Conservation (phyloP, 2,113 vertebrate species). For the Gymnorhina tibicen region DNA sequence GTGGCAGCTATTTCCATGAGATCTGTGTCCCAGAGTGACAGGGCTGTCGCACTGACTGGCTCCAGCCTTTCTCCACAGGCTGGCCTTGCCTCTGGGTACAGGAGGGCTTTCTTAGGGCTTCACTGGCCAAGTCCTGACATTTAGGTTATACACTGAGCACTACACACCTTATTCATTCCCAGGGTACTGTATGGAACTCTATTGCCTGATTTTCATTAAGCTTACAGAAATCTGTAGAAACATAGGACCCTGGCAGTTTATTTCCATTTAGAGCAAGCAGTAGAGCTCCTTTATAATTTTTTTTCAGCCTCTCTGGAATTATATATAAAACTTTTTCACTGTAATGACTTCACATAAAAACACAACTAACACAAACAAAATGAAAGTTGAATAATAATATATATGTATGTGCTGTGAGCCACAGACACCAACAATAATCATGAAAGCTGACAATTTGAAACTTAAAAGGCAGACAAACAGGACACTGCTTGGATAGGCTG, state of each 20-base stretch:
- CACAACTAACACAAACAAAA: not conserved
- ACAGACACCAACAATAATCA: not conserved
- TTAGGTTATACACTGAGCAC: not conserved
- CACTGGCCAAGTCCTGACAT: not conserved
- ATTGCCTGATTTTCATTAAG: not conserved
- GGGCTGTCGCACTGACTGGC: accelerated
- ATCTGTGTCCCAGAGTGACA: not conserved
- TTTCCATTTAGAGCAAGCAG: not conserved
- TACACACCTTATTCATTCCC: not conserved
- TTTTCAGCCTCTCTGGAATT: not conserved
- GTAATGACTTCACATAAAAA: not conserved
- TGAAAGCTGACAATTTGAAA: not conserved
- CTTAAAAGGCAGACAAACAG: not conserved
- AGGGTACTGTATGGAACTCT: not conserved
- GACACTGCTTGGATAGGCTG: not conserved
- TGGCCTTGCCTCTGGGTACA: not conserved
- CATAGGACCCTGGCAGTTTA: not conserved
- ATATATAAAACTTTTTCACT: not conserved
- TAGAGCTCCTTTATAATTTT: not conserved
- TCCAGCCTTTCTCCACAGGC: not conserved
- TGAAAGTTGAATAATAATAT: not conserved
- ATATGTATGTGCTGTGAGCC: not conserved
- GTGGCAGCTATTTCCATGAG: not conserved
- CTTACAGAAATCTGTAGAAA: not conserved
- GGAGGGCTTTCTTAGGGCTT: not conserved